Percentiles rank a stretch among this genome's conserved stretches.
phyloP scores from a whole-genome alignment of 2,888 invertebrate genomes.

The Eurytoma californica region DNA sequence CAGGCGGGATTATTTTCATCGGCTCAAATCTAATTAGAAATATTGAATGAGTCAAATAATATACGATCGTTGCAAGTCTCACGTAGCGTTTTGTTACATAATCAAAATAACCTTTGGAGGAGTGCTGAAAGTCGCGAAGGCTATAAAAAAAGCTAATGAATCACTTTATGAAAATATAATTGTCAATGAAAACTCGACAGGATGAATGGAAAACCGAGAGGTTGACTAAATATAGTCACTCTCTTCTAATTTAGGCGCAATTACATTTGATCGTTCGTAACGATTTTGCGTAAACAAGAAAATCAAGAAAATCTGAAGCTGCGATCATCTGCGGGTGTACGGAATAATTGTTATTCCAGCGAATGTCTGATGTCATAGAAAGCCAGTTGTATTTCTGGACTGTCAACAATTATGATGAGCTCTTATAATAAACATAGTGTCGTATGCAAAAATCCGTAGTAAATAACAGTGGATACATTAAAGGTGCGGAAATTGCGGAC shows the following conservation, averaged over 20 bases:
- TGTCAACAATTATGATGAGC: neutral
- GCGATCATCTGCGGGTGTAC: neutral
- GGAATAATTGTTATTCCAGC: neutral
- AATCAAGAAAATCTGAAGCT: conserved; percentile 35
- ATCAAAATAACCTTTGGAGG: conserved; percentile 9
- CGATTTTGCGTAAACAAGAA: conserved; percentile 15
- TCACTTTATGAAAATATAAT: conserved; percentile 27
- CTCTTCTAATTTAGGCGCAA: neutral
- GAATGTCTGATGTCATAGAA: conserved; percentile 21
- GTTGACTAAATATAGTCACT: conserved; percentile 22
- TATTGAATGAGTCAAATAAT: too few species aligned
- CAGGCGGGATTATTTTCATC: too few species aligned
- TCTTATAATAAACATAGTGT: neutral
- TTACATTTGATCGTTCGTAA: conserved; percentile 22
- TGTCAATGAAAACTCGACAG: conserved; percentile 19
- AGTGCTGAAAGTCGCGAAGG: conserved; percentile 16
- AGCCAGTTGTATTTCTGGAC: conserved; percentile 6
- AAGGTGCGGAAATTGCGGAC: conserved; percentile 24
- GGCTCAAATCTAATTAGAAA: too few species aligned
- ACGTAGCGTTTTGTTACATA: neutral
- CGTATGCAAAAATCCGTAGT: conserved; percentile 2
- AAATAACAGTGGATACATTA: neutral
- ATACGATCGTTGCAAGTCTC: neutral
- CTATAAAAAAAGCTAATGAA: conserved; percentile 24
- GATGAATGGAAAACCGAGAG: conserved; percentile 22